These are phyloP conservation scores for Rhingia rostrata DNA, from an alignment of 2,888 invertebrate genomes.

Conservation along the genomic window DNA sequence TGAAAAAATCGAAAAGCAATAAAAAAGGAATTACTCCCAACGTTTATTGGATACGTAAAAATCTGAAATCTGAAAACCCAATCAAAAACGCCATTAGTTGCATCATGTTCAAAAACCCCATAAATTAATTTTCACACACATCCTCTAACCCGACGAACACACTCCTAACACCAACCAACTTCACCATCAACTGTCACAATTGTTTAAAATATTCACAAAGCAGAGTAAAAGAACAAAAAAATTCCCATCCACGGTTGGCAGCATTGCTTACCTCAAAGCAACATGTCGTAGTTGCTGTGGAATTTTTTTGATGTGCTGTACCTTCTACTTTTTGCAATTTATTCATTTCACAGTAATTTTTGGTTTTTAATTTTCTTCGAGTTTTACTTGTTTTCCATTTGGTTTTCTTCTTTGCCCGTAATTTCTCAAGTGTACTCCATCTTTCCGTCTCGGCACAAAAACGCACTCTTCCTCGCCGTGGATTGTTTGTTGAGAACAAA, in stretches of 20 bases:
- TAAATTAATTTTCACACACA: too few species aligned
- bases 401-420: slow-evolving; percentile 8
- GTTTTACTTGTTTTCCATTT: slow-evolving; percentile 25
- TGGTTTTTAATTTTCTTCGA: slow-evolving; percentile 49
- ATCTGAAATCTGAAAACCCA: too few species aligned
- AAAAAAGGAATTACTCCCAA: too few species aligned
- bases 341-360: slow-evolving; percentile 65
- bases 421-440: slow-evolving; percentile 1
- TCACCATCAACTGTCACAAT: slow-evolving; percentile 43
- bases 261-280: slow-evolving; percentile 68
- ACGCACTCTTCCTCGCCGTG: slow-evolving; percentile 30
- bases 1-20: too few species aligned
- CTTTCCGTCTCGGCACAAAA: slow-evolving; percentile 1
- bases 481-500: slow-evolving; percentile 32
- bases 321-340: slow-evolving; percentile 67
- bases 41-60: too few species aligned
- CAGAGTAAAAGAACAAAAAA: not conserved
- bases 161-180: slow-evolving; percentile 37
- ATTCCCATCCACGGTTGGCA: slow-evolving; percentile 57
- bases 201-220: slow-evolving; percentile 21
- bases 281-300: slow-evolving; percentile 74
- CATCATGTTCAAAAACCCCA: too few species aligned
- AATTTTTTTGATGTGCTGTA: slow-evolving; percentile 74
- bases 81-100: too few species aligned
- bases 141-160: slow-evolving; percentile 18